A percentile compares a stretch with the other conserved stretches of the same genome.
These are phyloP conservation scores for Bothrops jararaca DNA, from an alignment of 2,113 vertebrate genomes.

Conservation along the genomic window DNA sequence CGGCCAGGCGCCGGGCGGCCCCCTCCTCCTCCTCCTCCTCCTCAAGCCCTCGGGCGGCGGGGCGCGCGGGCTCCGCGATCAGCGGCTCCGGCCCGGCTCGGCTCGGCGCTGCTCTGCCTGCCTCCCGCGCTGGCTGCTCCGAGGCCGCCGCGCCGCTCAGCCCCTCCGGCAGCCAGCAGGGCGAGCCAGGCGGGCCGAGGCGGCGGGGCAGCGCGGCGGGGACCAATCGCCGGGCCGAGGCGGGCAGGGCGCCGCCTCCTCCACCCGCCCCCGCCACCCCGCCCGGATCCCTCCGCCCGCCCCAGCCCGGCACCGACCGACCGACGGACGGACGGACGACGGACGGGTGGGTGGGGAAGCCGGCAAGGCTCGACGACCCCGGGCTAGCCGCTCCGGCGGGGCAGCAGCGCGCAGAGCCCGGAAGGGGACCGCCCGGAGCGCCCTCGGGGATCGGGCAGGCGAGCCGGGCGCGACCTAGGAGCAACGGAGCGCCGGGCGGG, in stretches of 20 bases:
- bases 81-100: background rate
- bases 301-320: too few relatives aligned
- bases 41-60: background rate
- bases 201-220: background rate
- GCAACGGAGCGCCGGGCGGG: too few relatives aligned
- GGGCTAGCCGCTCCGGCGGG: too few relatives aligned
- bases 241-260: too few relatives aligned
- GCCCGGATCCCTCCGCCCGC: background rate
- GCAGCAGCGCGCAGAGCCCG: too few relatives aligned
- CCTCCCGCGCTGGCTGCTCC: background rate
- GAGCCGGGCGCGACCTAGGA: background rate
- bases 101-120: background rate
- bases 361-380: background rate
- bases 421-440: rapidly evolving
- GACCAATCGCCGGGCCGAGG: background rate
- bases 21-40: background rate
- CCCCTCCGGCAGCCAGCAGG: background rate
- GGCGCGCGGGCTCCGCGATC: background rate
- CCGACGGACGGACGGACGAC: too few relatives aligned
- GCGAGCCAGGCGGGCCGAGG: background rate
- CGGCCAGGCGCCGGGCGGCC: background rate
- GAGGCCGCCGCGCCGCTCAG: background rate
- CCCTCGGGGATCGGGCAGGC: too few relatives aligned
- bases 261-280: background rate
- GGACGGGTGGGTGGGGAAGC: rapidly evolving